phyloP scores from a whole-genome alignment of 1,140 invertebrate species.

The Varroa destructor region DNA sequence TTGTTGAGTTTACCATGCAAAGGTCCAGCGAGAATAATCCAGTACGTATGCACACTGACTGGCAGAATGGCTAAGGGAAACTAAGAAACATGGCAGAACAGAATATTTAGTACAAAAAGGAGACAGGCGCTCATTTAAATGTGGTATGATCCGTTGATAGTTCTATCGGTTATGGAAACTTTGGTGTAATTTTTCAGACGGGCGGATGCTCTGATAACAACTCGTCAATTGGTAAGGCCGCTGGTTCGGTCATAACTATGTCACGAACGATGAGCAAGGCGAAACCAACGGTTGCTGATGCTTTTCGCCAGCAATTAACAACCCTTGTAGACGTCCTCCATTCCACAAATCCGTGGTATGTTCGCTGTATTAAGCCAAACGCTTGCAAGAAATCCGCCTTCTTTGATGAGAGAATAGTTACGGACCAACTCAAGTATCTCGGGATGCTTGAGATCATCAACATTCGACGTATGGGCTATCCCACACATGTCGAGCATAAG shows the following conservation, averaged over 20 bases:
- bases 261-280: constrained; percentile 66
- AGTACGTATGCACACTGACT: background rate
- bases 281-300: constrained; percentile 81
- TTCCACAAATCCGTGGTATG: constrained; percentile 84
- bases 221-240: too few species aligned
- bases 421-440: constrained; percentile 78
- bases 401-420: constrained; percentile 66
- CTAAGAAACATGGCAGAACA: too few species aligned
- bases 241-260: constrained; percentile 46
- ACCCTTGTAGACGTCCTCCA: constrained; percentile 79
- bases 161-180: too few species aligned
- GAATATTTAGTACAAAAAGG: too few species aligned
- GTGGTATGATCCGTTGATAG: too few species aligned
- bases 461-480: constrained; percentile 75
- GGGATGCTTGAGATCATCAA: constrained; percentile 91
- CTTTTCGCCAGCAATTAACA: constrained; percentile 77
- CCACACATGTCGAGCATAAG: constrained; percentile 64
- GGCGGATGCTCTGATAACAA: too few species aligned
- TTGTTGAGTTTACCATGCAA: background rate
- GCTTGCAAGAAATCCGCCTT: constrained; percentile 66
- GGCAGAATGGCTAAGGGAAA: too few species aligned
- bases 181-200: too few species aligned
- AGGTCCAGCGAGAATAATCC: constrained; percentile 6
- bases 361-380: constrained; percentile 88
- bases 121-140: too few species aligned